Evolutionary conservation across 2,113 vertebrate species (phyloP), one percentile per base, ranked within the genome.

Genomic region (Hyaena hyaena): DNA sequence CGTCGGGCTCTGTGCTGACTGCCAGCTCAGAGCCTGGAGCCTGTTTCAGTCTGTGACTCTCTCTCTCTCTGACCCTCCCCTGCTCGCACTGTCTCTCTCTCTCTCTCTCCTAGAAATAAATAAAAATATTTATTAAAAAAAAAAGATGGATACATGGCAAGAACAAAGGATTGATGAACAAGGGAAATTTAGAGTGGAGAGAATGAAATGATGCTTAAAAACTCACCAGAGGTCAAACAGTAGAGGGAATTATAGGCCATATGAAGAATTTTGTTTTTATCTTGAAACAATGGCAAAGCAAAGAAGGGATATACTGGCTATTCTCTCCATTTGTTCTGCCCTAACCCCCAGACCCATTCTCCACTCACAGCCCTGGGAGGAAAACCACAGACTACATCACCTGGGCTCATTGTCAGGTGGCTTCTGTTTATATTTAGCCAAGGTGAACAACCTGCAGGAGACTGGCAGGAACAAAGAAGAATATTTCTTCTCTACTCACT

Each of bases 221-320:
- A 48, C n/a, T 83, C 88, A 83, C n/a, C 35, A 61, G 61, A 61
- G 24, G 9, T 33, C 58, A 96, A 88, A 48, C 3, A 50, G 66
- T 48, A 24, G 50, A 88, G 31, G 35, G 58, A 4, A 74, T 68
- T 82, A 33, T 31, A 88, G 33, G 58, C 48, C 82, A 43, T 4
- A 1, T 39, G 63, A 94, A 87, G 58, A 87, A 87, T 87, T 94
- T 87, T 91, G 48, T 82, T 69, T 82, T 88, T 35, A 83, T 83
- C 35, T 28, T 83, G 69, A 88, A 96, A 68, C 31, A 77, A 83
- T 23, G 58, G 23, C 77, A 93, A 79, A 93, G 53, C 17, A n/a
- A 55, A 80, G 55, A 79, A 58, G 24, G 43, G n/a, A 84, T 66
- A 10, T 65, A 84, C n/a, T 85, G 48, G 19, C 68, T 81, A 90